These are phyloP conservation scores for Heliconius hortense DNA, from an alignment of 2,888 invertebrate genomes.

Conservation along the genomic window DNA sequence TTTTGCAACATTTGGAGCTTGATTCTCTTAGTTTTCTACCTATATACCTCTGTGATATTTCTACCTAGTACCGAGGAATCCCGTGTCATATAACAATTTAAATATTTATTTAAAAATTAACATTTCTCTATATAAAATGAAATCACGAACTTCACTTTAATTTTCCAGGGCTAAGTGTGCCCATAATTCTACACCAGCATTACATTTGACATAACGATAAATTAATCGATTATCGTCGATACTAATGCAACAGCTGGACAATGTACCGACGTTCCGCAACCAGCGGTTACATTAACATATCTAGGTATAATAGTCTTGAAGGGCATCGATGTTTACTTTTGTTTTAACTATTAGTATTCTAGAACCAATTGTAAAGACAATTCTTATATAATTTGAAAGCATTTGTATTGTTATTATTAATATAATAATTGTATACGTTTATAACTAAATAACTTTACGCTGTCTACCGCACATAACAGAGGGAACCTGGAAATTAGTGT, in stretches of 20 bases:
- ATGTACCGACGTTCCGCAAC: slow-evolving; percentile 38
- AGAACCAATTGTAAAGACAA: neutral
- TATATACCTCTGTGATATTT: no score
- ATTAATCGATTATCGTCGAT: slow-evolving; percentile 38
- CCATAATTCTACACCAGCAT: slow-evolving; percentile 20
- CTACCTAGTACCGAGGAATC: no score
- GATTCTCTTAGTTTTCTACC: no score
- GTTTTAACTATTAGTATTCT: slow-evolving; percentile 14
- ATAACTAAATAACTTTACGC: neutral
- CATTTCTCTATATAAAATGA: neutral
- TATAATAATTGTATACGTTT: neutral
- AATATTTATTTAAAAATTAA: no score
- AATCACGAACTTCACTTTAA: slow-evolving; percentile 7
- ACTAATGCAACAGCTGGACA: slow-evolving; percentile 42
- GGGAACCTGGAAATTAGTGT: no score
- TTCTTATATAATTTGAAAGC: neutral
- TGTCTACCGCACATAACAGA: neutral
- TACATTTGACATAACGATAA: slow-evolving; percentile 32
- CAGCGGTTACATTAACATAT: slow-evolving; percentile 44
- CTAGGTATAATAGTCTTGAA: slow-evolving; percentile 58
- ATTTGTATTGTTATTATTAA: neutral
- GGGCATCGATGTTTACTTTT: slow-evolving; percentile 69
- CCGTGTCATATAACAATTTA: no score
- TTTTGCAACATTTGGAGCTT: neutral
- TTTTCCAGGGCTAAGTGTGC: slow-evolving; percentile 21